A percentile compares a stretch with the other conserved stretches of the same genome.
Conservation (phyloP, 2,888 invertebrate genomes). For the Rhagonycha fulva region DNA sequence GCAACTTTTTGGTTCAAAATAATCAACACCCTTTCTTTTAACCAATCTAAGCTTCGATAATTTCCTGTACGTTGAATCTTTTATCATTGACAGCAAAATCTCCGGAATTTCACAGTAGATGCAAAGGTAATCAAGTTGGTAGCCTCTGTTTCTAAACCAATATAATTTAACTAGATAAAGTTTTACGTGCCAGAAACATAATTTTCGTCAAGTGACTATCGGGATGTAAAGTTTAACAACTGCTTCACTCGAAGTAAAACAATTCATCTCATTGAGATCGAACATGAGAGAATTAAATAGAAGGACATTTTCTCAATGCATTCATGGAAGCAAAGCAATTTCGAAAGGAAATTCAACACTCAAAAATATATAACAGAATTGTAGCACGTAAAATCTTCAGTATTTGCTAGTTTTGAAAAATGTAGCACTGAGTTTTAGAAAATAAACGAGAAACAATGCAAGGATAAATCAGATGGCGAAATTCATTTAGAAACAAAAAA, state of each 20-base stretch:
- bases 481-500: too few species aligned
- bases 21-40: neutral
- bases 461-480: too few species aligned
- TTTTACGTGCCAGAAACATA: neutral
- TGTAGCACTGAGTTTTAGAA: too few species aligned
- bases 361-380: neutral
- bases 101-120: neutral
- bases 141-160: neutral
- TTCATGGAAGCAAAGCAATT: neutral
- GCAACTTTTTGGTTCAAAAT: neutral
- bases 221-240: neutral
- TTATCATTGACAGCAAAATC: neutral
- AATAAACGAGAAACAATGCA: too few species aligned
- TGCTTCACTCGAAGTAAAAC: neutral
- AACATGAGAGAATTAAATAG: neutral
- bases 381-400: neutral
- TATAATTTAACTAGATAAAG: neutral
- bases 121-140: neutral
- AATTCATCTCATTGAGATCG: neutral
- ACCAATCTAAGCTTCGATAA: neutral
- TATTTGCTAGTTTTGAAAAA: neutral
- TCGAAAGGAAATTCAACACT: neutral
- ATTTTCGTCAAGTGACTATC: neutral
- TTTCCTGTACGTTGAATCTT: neutral
- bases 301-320: neutral